These are phyloP conservation scores for Mythimna albipuncta DNA, from an alignment of 2,888 invertebrate genomes.

Conservation along the genomic window DNA sequence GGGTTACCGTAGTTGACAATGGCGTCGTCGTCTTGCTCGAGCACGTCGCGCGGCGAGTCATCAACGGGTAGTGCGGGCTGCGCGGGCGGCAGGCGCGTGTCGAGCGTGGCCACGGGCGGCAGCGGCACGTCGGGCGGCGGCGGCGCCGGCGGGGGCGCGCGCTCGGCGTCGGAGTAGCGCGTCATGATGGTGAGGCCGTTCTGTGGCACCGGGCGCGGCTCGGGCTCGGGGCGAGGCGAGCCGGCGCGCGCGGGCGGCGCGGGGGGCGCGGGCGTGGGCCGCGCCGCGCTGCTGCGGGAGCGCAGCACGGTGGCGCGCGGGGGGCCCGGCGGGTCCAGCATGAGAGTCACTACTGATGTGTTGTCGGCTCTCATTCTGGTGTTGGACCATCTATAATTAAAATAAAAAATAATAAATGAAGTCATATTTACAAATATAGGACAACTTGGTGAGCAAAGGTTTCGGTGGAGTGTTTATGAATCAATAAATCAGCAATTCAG, in stretches of 20 bases:
- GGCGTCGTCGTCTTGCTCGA: conserved; percentile 71
- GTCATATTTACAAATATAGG: no score
- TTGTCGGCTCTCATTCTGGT: conserved; percentile 98
- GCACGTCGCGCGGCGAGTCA: conserved; percentile 54
- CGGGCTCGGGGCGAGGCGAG: conserved; percentile 51
- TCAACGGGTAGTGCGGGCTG: conserved; percentile 41
- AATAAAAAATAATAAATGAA: not conserved
- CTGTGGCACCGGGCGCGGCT: conserved; percentile 76
- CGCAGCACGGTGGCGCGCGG: conserved; percentile 92
- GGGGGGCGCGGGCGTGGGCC: conserved; percentile 58
- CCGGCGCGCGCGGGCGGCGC: conserved; percentile 59
- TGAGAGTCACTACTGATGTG: conserved; percentile 97
- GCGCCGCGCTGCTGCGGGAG: conserved; percentile 75
- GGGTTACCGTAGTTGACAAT: conserved; percentile 87
- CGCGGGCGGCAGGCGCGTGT: conserved; percentile 76
- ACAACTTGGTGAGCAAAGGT: no score
- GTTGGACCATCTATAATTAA: conserved; percentile 93
- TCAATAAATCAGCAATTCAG: no score
- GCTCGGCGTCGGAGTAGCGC: conserved; percentile 83
- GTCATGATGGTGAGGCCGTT: conserved; percentile 88
- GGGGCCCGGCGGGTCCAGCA: conserved; percentile 97
- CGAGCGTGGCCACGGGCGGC: conserved; percentile 81
- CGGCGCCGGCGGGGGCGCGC: conserved; percentile 70
- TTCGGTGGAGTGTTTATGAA: no score
- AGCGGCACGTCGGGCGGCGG: conserved; percentile 72